phyloP scores from a whole-genome alignment of 2,113 vertebrate genomes.

The Cottus gobio region DNA sequence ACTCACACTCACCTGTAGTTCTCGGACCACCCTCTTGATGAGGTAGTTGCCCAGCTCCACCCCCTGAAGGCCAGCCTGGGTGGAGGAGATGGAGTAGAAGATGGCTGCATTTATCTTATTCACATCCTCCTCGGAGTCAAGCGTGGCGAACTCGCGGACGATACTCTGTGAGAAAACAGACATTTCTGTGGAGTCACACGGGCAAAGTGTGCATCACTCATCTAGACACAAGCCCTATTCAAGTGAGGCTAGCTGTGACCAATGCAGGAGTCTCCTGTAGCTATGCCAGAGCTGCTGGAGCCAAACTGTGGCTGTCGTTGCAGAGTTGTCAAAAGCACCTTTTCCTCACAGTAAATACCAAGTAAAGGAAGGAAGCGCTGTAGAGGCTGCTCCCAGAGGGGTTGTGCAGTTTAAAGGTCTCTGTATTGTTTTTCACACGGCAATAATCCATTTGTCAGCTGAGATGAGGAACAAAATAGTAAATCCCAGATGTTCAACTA shows the following conservation, averaged over 20 bases:
- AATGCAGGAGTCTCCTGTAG: not conserved
- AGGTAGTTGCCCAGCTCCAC: slow-evolving; percentile 96
- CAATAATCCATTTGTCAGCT: slow-evolving; percentile 50
- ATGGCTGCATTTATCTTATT: slow-evolving; percentile 88
- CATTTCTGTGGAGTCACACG: not conserved
- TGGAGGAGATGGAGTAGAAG: slow-evolving; percentile 97
- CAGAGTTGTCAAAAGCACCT: slow-evolving; percentile 30
- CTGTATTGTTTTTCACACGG: slow-evolving; percentile 38
- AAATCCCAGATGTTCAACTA: slow-evolving; percentile 34
- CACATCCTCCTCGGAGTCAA: slow-evolving; percentile 86
- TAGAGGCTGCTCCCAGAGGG: slow-evolving; percentile 20
- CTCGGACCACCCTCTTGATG: slow-evolving; percentile 93
- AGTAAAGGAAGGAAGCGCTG: not conserved
- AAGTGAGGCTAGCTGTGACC: not conserved
- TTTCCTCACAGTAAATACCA: slow-evolving; percentile 19
- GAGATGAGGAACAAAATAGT: slow-evolving; percentile 14
- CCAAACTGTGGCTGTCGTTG: slow-evolving; percentile 29
- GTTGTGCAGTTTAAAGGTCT: slow-evolving; percentile 45
- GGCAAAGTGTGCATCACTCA: not conserved
- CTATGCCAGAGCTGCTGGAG: slow-evolving; percentile 16
- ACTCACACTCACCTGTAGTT: slow-evolving; percentile 88
- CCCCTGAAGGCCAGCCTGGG: slow-evolving; percentile 93
- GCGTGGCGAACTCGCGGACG: slow-evolving; percentile 85
- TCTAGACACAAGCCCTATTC: not conserved
- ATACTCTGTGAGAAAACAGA: slow-evolving; percentile 83